Percentiles rank a stretch among this genome's conserved stretches.
Evolutionary conservation across 2,888 invertebrate genomes (phyloP).

Genomic region (Dolichomitus sp.): DNA sequence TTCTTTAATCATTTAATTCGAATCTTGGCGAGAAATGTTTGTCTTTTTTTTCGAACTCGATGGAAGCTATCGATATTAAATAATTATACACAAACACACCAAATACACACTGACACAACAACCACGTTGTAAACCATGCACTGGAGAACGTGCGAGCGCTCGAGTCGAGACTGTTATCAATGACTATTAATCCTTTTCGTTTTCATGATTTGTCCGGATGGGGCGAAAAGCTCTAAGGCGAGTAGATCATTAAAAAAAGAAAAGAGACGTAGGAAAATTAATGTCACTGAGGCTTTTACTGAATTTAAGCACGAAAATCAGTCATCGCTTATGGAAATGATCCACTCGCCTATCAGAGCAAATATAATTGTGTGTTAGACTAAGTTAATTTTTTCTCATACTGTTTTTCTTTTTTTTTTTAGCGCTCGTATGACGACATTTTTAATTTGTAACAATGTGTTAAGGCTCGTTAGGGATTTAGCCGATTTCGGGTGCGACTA

Average conservation of each 20-base stretch:
- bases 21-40: not conserved
- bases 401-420: not conserved
- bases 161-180: constrained; percentile 11
- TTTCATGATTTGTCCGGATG: constrained; percentile 20
- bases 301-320: not conserved
- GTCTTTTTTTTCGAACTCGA: constrained; percentile 15
- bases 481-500: constrained; percentile 11
- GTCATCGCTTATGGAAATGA: not conserved
- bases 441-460: constrained; percentile 5
- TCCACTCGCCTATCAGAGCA: not conserved
- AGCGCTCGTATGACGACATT: constrained; percentile 2
- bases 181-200: constrained; percentile 37
- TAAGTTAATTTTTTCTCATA: constrained; percentile 1
- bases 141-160: constrained; percentile 12
- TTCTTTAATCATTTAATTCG: not conserved
- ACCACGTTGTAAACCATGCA: not conserved
- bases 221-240: not conserved
- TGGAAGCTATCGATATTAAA: not conserved
- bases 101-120: constrained; percentile 29
- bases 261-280: not conserved
- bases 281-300: not conserved
- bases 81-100: constrained; percentile 1
- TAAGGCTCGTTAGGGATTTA: constrained; percentile 25
- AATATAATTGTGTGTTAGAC: constrained; percentile 4
- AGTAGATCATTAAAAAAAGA: not conserved